Conservation (phyloP, 2,113 vertebrate genomes). For the Pygoscelis adeliae region DNA sequence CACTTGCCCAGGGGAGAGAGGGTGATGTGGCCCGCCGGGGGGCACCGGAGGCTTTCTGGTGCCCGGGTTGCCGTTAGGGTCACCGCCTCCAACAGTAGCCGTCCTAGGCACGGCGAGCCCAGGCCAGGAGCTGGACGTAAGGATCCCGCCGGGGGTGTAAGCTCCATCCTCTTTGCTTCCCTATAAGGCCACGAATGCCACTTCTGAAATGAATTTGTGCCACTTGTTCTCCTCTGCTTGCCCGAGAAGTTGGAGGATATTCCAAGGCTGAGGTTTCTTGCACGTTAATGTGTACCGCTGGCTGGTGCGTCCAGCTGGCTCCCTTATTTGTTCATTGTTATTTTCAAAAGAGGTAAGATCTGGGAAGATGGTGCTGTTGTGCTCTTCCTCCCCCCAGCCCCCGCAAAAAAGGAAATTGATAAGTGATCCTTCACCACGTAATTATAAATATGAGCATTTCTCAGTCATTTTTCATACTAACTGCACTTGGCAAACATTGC, state of each 20-base stretch:
- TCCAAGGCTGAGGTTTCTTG: neutral
- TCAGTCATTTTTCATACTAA: neutral
- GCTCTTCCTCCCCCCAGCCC: neutral
- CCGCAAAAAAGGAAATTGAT: neutral
- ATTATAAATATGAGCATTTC: neutral
- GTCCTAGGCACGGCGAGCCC: neutral
- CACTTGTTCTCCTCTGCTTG: neutral
- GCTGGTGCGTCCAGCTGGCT: neutral
- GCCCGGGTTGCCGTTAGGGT: neutral
- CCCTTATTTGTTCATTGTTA: slow-evolving; percentile 21
- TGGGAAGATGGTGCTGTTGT: neutral
- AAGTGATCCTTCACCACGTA: neutral
- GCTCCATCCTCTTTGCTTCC: neutral
- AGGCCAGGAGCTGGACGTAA: neutral
- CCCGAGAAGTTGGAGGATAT: neutral
- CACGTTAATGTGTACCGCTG: neutral
- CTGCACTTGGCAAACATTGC: slow-evolving; percentile 7
- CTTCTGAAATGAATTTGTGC: slow-evolving; percentile 31
- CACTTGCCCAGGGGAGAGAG: neutral
- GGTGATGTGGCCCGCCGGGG: neutral
- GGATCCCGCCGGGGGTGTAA: neutral
- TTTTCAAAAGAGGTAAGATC: slow-evolving; percentile 2
- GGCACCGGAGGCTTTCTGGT: neutral
- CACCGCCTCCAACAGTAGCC: neutral
- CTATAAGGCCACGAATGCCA: slow-evolving; percentile 18